Percentiles rank a stretch among this genome's conserved stretches.
phyloP scores from a whole-genome alignment of 1,140 invertebrate species.

The Chelonus insularis region DNA sequence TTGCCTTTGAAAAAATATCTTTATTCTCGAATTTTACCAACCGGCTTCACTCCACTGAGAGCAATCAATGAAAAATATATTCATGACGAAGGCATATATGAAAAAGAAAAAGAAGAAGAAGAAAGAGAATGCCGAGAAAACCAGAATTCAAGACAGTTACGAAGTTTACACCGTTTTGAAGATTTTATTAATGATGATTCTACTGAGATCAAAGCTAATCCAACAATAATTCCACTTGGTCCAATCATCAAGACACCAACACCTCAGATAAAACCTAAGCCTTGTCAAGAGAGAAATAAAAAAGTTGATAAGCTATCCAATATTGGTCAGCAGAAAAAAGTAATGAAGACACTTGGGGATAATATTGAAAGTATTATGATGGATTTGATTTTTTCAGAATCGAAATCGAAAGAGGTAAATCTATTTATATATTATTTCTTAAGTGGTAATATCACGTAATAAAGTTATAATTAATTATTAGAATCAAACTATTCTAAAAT shows the following conservation, averaged over 20 bases:
- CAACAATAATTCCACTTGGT: conserved; percentile 48
- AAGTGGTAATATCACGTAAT: too few species aligned
- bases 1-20: conserved; percentile 42
- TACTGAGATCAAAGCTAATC: too few species aligned
- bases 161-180: too few species aligned
- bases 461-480: too few species aligned
- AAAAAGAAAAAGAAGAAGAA: conserved; percentile 29
- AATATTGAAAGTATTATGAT: conserved; percentile 47
- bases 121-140: conserved; percentile 7
- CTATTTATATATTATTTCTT: too few species aligned
- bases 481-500: too few species aligned
- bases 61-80: conserved; percentile 49
- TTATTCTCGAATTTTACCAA: conserved; percentile 39
- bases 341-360: conserved; percentile 37
- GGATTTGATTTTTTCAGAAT: conserved; percentile 44
- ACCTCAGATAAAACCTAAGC: conserved; percentile 20
- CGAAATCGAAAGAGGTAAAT: not conserved
- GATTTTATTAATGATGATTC: conserved; percentile 25
- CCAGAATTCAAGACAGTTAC: not conserved
- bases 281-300: conserved; percentile 33
- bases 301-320: conserved; percentile 29
- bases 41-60: conserved; percentile 44
- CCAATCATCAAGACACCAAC: conserved; percentile 49
- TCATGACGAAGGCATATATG: conserved; percentile 32
- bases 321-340: conserved; percentile 22